Conservation (phyloP, 2,113 vertebrate species). For the Pedetes capensis region DNA sequence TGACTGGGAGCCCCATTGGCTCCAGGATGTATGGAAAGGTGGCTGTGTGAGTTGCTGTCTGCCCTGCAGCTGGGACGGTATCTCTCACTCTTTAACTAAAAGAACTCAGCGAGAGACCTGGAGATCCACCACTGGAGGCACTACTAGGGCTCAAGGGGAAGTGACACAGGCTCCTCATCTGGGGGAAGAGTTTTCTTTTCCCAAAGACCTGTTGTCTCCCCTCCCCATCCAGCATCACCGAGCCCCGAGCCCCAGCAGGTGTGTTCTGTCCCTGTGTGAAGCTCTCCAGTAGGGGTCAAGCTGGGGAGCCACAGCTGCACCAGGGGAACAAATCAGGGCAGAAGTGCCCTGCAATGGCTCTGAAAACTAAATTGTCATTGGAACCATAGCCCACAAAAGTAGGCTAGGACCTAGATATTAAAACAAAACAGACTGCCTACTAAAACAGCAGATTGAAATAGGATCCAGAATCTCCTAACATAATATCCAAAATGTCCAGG, state of each 20-base stretch:
- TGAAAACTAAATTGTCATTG: constrained; percentile 24
- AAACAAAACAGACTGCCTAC: constrained; percentile 20
- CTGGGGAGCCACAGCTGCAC: neutral
- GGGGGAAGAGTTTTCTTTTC: neutral
- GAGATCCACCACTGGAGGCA: neutral
- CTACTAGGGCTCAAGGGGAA: neutral
- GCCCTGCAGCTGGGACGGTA: neutral
- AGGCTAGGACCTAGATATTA: neutral
- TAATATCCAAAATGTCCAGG: constrained; percentile 17
- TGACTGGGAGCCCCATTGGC: neutral
- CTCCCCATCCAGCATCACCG: neutral
- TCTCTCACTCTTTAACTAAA: neutral
- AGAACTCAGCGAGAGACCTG: neutral
- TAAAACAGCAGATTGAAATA: constrained; percentile 23
- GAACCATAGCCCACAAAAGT: neutral
- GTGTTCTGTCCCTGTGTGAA: neutral
- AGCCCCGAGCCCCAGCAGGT: neutral
- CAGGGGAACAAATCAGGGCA: neutral
- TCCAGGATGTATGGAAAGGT: neutral
- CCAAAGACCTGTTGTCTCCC: neutral
- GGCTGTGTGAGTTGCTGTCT: neutral
- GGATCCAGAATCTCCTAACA: constrained; percentile 4
- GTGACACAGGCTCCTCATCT: neutral
- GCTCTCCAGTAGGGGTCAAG: neutral
- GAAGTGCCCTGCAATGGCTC: neutral